A percentile compares a stretch with the other conserved stretches of the same genome.
Conservation (phyloP, 2,113 vertebrate genomes). For the Otis tarda region DNA sequence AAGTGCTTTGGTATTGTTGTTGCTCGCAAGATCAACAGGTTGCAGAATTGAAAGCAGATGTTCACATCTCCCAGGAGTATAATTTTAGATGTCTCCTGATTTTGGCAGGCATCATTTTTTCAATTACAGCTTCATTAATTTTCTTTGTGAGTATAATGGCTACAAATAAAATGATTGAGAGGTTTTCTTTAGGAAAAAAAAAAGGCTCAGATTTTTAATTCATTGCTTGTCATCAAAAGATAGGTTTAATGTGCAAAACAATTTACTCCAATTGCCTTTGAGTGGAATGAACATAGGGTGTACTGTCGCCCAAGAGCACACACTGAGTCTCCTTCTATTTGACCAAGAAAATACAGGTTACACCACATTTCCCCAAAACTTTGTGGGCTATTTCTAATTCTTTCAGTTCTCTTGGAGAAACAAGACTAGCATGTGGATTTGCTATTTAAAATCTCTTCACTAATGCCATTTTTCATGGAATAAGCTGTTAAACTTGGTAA, state of each 20-base stretch:
- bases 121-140: conserved; percentile 16
- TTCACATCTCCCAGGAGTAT: background rate
- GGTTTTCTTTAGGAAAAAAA: background rate
- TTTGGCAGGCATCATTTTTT: background rate
- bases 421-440: background rate
- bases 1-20: background rate
- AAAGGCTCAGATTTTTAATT: background rate
- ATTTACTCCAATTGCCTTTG: background rate
- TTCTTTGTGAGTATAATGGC: background rate
- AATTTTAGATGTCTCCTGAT: background rate
- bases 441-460: background rate
- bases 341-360: background rate
- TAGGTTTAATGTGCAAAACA: background rate
- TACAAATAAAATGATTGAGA: background rate
- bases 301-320: background rate
- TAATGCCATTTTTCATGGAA: background rate
- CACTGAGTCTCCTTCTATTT: background rate
- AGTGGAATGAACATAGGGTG: background rate
- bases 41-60: conserved; percentile 22
- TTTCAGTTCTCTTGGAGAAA: background rate
- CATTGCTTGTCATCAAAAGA: background rate
- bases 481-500: conserved; percentile 21
- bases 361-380: background rate
- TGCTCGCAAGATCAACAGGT: background rate
- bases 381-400: background rate